A percentile compares a stretch with the other conserved stretches of the same genome.
Conservation (phyloP, 1,140 invertebrate species). For the Euwallacea fornicatus region DNA sequence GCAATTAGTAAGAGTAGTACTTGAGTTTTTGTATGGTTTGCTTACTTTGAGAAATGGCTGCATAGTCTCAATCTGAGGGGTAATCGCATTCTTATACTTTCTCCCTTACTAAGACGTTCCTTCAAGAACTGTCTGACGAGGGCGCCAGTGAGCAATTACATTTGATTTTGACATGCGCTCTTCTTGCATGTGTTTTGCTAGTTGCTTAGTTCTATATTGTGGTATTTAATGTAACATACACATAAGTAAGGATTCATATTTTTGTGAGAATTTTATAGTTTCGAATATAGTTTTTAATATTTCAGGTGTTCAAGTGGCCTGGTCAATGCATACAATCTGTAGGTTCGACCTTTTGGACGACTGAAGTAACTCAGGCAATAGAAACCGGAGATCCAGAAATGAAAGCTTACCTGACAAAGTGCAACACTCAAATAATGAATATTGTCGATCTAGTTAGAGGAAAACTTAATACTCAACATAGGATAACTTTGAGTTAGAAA, state of each 20-base stretch:
- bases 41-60: too few relatives aligned
- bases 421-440: conserved; percentile 74
- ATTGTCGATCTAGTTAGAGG: conserved; percentile 87
- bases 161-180: neutral
- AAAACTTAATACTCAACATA: conserved; percentile 82
- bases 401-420: conserved; percentile 60
- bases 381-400: conserved; percentile 58
- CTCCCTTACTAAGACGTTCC: too few relatives aligned
- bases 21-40: too few relatives aligned
- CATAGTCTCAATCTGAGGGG: too few relatives aligned
- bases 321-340: conserved; percentile 72
- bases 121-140: too few relatives aligned
- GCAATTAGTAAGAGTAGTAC: too few relatives aligned
- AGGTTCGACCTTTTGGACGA: conserved; percentile 87
- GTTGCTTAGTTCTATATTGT: neutral
- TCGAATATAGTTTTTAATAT: too few relatives aligned
- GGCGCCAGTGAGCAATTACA: too few relatives aligned
- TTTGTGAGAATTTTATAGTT: too few relatives aligned
- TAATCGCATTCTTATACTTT: too few relatives aligned
- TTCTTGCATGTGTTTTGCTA: neutral
- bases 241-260: too few relatives aligned
- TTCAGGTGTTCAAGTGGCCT: conserved; percentile 43
- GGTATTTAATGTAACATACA: neutral
- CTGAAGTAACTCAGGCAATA: conserved; percentile 77
- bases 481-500: conserved; percentile 79